Percentiles rank a stretch among this genome's conserved stretches.
phyloP scores from a whole-genome alignment of 1,140 invertebrate genomes.

The Campodea augens region DNA sequence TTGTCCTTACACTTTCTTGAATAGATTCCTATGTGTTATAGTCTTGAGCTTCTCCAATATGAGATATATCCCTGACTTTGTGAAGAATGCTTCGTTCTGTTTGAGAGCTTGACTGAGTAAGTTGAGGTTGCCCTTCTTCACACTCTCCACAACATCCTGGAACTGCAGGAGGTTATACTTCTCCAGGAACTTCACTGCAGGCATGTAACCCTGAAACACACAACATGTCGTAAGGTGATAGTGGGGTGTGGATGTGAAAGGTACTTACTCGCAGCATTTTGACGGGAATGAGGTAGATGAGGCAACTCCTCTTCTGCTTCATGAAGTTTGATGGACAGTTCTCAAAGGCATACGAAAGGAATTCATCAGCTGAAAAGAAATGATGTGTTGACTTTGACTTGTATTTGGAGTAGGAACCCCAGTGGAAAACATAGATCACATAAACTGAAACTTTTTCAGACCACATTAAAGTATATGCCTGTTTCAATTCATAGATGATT shows the following conservation, averaged over 20 bases:
- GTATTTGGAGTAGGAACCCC: too few relatives aligned
- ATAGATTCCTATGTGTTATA: slow-evolving; percentile 87
- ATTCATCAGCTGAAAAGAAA: slow-evolving; percentile 58
- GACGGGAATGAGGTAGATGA: slow-evolving; percentile 91
- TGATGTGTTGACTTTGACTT: too few relatives aligned
- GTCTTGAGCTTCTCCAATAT: slow-evolving; percentile 92
- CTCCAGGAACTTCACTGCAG: slow-evolving; percentile 50
- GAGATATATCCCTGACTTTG: slow-evolving; percentile 85
- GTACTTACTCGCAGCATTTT: slow-evolving; percentile 68
- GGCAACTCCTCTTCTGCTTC: slow-evolving; percentile 81
- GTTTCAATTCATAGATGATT: too few relatives aligned
- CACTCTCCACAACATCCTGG: slow-evolving; percentile 62
- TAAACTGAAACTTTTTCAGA: too few relatives aligned
- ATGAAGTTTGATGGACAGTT: slow-evolving; percentile 60
- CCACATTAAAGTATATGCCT: too few relatives aligned
- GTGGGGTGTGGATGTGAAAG: background rate
- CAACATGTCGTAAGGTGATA: background rate
- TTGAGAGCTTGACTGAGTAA: slow-evolving; percentile 69
- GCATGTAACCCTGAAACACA: slow-evolving; percentile 53
- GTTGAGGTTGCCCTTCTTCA: slow-evolving; percentile 73
- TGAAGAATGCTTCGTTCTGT: slow-evolving; percentile 77
- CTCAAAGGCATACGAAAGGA: slow-evolving; percentile 79
- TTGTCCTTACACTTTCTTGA: slow-evolving; percentile 84
- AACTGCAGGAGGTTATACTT: slow-evolving; percentile 86
- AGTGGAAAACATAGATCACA: too few relatives aligned